phyloP scores from a whole-genome alignment of 2,797 vertebrate genomes.

The Enoplosus armatus region DNA sequence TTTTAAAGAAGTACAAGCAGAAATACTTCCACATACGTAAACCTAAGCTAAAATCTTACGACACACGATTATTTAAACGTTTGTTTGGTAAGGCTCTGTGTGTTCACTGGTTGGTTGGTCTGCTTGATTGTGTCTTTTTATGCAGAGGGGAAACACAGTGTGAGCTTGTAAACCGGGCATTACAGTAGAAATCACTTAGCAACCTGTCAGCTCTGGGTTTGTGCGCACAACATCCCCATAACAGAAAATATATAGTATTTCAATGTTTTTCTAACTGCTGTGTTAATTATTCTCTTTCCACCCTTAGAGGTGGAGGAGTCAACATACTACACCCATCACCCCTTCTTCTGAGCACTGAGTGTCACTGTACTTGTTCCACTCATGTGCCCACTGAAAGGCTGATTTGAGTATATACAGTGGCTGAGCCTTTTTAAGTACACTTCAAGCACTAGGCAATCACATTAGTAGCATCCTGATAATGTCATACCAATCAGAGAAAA shows the following conservation, averaged over 20 bases:
- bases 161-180: neutral
- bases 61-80: neutral
- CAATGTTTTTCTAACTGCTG: constrained; percentile 8
- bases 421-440: constrained; percentile 24
- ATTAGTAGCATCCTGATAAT: constrained; percentile 45
- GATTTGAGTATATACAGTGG: constrained; percentile 12
- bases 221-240: neutral
- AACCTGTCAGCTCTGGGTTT: neutral
- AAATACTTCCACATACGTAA: neutral
- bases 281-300: constrained; percentile 23
- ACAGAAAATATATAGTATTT: constrained; percentile 1
- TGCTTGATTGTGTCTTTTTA: constrained; percentile 3
- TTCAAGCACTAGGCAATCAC: constrained; percentile 35
- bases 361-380: constrained; percentile 26
- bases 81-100: neutral
- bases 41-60: neutral
- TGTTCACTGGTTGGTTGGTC: neutral
- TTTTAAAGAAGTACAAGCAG: neutral
- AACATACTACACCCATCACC: neutral
- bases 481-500: constrained; percentile 44
- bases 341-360: constrained; percentile 16
- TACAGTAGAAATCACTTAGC: constrained; percentile 1
- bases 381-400: constrained; percentile 18
- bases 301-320: neutral
- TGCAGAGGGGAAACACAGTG: neutral